Base-by-base conservation (phyloP, 2,797 vertebrate genomes). In the Ibycter americanus region DNA sequence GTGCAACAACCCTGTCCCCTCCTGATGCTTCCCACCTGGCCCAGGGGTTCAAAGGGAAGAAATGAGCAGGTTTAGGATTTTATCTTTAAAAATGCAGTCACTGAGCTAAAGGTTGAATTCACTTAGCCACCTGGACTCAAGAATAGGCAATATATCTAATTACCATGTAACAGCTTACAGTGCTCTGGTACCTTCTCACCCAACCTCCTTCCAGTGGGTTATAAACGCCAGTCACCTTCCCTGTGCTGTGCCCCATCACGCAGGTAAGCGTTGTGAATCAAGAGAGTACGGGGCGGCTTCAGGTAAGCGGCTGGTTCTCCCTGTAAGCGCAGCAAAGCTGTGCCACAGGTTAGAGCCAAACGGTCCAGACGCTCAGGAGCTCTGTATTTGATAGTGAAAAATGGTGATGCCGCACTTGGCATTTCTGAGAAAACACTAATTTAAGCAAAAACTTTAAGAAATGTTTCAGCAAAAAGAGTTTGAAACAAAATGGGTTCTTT, bases 201-300 rank as follows among this genome's bases (percentile, higher is more conserved):
- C 31, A 31, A 42, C 46, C 14, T 31, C 4, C 25, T 42, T 46
- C 32, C 62, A 26, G 44, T 7, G 51, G n/a, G 47, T n/a, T 44
- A 14, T 6, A 44, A 82, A 36, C 8, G 14, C 25, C 44, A n/a
- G 11, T 20, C 10, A 22, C 38, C 26, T 31, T 42, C 29, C 63
- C 61, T 5, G 12, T n/a, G 63, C 32, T 38, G 25, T 5, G 22
- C n/a, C 59, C 47, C 34, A 4, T 6, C 47, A 5, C 27, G 6
- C 11, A 12, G 34, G n/a, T 15, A 18, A 44, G 44, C 9, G 44
- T 19, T 44, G 44, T 44, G 44, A 44, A 44, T 7, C 49, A 56
- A 6, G 15, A 42, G 31, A 56, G 32, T 56, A 59, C 0, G 1
- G 27, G 20, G 12, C 3, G 2, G 17, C 25, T 20, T 17, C 36